phyloP scores from a whole-genome alignment of 2,797 vertebrate genomes.

The Enteromius trimaculatus region DNA sequence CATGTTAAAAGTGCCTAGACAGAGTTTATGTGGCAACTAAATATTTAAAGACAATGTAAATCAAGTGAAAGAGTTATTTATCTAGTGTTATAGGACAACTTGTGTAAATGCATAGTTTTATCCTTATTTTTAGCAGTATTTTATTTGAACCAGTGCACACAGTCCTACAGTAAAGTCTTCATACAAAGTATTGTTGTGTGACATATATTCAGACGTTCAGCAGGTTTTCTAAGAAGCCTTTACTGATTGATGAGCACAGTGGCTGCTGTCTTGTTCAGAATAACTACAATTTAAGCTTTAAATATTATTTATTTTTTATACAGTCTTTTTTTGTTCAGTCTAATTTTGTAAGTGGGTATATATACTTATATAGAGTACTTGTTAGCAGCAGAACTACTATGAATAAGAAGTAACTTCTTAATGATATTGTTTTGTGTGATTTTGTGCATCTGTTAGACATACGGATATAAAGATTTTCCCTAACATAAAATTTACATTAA shows the following conservation, averaged over 20 bases:
- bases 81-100: conserved; percentile 8
- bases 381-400: conserved; percentile 27
- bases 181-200: conserved; percentile 38
- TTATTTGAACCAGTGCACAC: conserved; percentile 36
- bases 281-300: conserved; percentile 47
- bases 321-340: conserved; percentile 31
- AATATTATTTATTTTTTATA: conserved; percentile 47
- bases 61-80: conserved; percentile 22
- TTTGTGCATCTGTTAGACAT: conserved; percentile 15
- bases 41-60: conserved; percentile 43
- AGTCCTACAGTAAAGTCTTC: conserved; percentile 28
- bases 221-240: conserved; percentile 36
- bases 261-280: conserved; percentile 21
- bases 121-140: conserved; percentile 48
- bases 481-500: conserved; percentile 64
- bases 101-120: conserved; percentile 45
- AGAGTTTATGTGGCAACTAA: conserved; percentile 67
- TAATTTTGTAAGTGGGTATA: conserved; percentile 31
- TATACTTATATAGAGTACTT: conserved; percentile 4
- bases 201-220: conserved; percentile 31
- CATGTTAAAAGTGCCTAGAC: conserved; percentile 76
- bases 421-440: conserved; percentile 32
- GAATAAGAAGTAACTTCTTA: conserved; percentile 19
- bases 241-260: conserved; percentile 1
- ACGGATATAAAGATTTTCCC: conserved; percentile 41